These are phyloP conservation scores for Neosalanx taihuensis DNA, from an alignment of 2,797 vertebrate species.

Conservation along the genomic window DNA sequence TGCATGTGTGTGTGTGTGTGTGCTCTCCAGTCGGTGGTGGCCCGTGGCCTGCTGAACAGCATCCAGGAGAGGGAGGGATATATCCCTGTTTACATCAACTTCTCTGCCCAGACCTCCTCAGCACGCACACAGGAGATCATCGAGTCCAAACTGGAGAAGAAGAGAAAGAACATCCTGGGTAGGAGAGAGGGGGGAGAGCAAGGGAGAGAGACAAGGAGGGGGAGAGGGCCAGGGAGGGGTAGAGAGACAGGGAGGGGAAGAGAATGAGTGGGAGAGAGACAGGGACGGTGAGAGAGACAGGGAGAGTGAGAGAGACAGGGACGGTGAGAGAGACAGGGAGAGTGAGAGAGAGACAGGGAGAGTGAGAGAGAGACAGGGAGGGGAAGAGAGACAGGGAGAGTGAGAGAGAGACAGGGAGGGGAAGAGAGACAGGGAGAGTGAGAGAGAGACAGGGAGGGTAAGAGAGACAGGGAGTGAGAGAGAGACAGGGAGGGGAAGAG, in stretches of 20 bases:
- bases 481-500: no score
- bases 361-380: no score
- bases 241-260: background rate
- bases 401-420: no score
- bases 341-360: no score
- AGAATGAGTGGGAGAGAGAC: no score
- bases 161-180: slow-evolving; percentile 83
- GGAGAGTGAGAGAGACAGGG: no score
- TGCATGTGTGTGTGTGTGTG: slow-evolving; percentile 7
- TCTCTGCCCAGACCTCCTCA: slow-evolving; percentile 85
- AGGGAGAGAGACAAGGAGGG: background rate
- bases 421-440: no score
- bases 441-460: no score
- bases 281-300: no score
- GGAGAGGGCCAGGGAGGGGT: background rate
- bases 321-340: no score
- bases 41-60: slow-evolving; percentile 77
- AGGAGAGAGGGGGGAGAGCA: background rate
- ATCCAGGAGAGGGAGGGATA: slow-evolving; percentile 78
- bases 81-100: slow-evolving; percentile 82
- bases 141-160: slow-evolving; percentile 86
- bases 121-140: slow-evolving; percentile 83
- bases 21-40: slow-evolving; percentile 75
- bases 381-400: no score
- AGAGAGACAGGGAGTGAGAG: no score